Evolutionary conservation across 2,113 vertebrate genomes (phyloP), one percentile per base, ranked within the genome.

Genomic region (Brachypteracias leptosomus): DNA sequence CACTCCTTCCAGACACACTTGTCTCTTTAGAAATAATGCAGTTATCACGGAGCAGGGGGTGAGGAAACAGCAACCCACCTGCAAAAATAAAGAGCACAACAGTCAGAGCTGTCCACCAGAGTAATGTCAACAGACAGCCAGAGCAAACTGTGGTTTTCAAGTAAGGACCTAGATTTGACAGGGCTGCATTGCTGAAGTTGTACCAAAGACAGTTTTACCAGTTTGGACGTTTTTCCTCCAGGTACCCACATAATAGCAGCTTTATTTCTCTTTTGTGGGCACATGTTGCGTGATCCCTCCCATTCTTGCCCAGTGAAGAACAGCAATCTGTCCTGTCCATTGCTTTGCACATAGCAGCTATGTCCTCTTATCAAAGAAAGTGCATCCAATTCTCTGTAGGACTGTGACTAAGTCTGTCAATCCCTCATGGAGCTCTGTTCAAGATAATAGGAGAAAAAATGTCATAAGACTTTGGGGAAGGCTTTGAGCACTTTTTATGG

Each of bases 31-130:
- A 55, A 55, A 31, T 55, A 62, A 84, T 42, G 40, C 36, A 86
- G 29, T 9, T 6, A 31, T 8, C 0, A 3, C 17, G 26, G 36
- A 42, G 8, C 16, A 2, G 7, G 6, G 3, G 22, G 5, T 31
- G 36, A 77, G 16, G 24, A 15, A 84, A 21, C 6, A 47, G 16
- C 44, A 68, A 7, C 42, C 25, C 11, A 26, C n/a, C 19, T 40
- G 38, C 31, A 51, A 75, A 74, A 65, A 33, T 9, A 58, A 49
- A 70, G 35, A 71, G 22, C 42, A 78, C 52, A 49, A 40, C 3
- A 61, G 17, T 58, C 54, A 70, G 35, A 67, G 51, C 33, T 57
- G 11, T 66, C 85, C 79, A 58, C 35, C 63, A 58, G 10, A 67
- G 42, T 46, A 71, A 29, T 21, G 22, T 21, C 52, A 66, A 62